A percentile compares a stretch with the other conserved stretches of the same genome.
phyloP scores from a whole-genome alignment of 2,113 vertebrate genomes.

The Athene noctua region DNA sequence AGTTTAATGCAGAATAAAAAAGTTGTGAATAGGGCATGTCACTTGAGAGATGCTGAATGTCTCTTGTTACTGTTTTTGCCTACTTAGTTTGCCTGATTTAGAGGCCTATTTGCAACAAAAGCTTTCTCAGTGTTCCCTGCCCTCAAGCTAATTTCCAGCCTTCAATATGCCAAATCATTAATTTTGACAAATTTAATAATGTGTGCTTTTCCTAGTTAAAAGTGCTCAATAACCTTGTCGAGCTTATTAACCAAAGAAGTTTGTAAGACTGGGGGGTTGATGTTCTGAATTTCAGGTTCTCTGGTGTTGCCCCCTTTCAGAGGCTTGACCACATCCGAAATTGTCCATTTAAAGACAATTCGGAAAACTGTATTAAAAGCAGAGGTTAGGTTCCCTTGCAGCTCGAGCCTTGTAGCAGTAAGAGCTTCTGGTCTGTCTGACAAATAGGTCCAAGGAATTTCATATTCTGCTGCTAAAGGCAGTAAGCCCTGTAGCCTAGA shows the following conservation, averaged over 20 bases:
- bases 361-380: not conserved
- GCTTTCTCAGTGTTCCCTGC: not conserved
- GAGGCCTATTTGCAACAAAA: not conserved
- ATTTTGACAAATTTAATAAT: not conserved
- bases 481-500: not conserved
- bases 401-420: not conserved
- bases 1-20: not conserved
- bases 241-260: not conserved
- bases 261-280: not conserved
- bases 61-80: not conserved
- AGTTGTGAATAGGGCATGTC: not conserved
- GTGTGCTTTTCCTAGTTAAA: not conserved
- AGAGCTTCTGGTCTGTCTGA: not conserved
- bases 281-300: not conserved
- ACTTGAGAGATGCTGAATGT: not conserved
- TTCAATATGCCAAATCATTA: not conserved
- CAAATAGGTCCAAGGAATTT: not conserved
- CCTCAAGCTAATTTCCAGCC: not conserved
- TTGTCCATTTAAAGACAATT: not conserved
- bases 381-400: not conserved
- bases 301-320: not conserved
- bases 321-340: not conserved
- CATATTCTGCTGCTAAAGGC: not conserved
- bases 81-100: not conserved
- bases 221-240: not conserved